Conservation (phyloP, 2,797 vertebrate genomes). For the Notolabrus celidotus region DNA sequence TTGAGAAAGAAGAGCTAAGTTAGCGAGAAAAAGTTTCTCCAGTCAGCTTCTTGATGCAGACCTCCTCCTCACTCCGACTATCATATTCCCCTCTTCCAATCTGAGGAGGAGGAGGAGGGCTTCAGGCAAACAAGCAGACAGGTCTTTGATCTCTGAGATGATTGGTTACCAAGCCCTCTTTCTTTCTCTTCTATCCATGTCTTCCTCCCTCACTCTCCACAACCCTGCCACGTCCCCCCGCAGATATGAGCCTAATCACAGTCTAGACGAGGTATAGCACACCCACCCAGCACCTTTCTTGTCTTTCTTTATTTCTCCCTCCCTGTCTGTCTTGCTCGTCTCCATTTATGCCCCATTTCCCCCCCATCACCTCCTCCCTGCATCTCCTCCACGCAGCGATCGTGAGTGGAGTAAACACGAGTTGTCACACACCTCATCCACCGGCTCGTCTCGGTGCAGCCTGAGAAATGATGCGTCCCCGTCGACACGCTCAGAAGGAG, state of each 20-base stretch:
- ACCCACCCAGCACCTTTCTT: not conserved
- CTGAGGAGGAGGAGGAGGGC: slow-evolving; percentile 60
- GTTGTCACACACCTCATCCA: slow-evolving; percentile 52
- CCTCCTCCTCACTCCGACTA: slow-evolving; percentile 15
- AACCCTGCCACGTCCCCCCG: slow-evolving; percentile 45
- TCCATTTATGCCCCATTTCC: slow-evolving; percentile 14
- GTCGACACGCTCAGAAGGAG: slow-evolving; percentile 35
- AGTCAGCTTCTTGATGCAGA: slow-evolving; percentile 24
- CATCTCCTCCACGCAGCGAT: slow-evolving; percentile 35
- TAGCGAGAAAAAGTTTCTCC: slow-evolving; percentile 54
- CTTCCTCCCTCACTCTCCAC: slow-evolving; percentile 15
- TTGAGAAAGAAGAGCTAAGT: slow-evolving; percentile 48
- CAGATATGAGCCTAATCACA: slow-evolving; percentile 55
- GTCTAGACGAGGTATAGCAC: slow-evolving; percentile 32
- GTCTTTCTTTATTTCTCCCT: not conserved
- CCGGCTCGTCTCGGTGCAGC: slow-evolving; percentile 32
- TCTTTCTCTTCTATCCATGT: not conserved
- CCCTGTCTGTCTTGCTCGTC: not conserved
- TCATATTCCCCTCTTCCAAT: slow-evolving; percentile 54
- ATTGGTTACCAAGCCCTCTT: slow-evolving; percentile 65
- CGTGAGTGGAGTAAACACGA: slow-evolving; percentile 57
- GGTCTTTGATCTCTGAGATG: slow-evolving; percentile 78
- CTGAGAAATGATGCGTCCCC: slow-evolving; percentile 55
- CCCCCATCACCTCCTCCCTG: slow-evolving; percentile 15
- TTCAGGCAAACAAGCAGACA: slow-evolving; percentile 71